Evolutionary conservation across 1,140 invertebrate species (phyloP), one percentile per base, ranked within the genome.

Genomic region (Subanguina moxae): DNA sequence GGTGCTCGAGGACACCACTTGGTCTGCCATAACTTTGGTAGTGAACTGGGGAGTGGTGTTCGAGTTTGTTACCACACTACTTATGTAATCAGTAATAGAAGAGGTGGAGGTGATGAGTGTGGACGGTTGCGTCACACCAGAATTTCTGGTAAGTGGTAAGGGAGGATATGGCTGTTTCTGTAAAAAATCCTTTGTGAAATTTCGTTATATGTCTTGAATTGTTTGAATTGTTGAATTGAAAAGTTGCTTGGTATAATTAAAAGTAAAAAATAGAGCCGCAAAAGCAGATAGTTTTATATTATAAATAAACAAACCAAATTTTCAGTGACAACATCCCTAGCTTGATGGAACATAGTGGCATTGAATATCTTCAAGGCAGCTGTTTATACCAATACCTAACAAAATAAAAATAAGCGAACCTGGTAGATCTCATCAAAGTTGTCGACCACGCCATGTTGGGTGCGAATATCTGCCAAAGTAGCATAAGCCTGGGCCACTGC

Each of bases 361-460:
- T 67, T 67, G 56, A 67, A 67, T 38, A 67, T 61, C 32, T 38
- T 5, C 32, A 38, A 38, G 11, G 3, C 11, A 38, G 32, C 32
- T 3, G 3, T 3, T 38, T 38, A 38, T 38, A 38, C 32, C 11
- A 38, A 38, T n/a, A n/a, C n/a, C n/a, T n/a, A n/a, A n/a, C n/a
- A 38, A 38, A 38, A 38, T 38, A 11, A 38, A 38, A 38, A 38
- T 5, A 11, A 11, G 11, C 3, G 32, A 5, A 38, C 32, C 45
- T 67, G 65, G 3, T 67, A 57, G 17, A 67, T 19, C 19, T 38
- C 19, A 46, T 67, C 56, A 61, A 67, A 67, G 45, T 67, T 67
- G 28, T 67, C 65, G 23, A 63, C 48, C 8, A 25, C 23, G 3
- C 48, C 48, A 52, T 52, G 3, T 15, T 19, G 23, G 17, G 48